phyloP scores from a whole-genome alignment of 2,888 invertebrate genomes.

The Iselma pallidipennis region DNA sequence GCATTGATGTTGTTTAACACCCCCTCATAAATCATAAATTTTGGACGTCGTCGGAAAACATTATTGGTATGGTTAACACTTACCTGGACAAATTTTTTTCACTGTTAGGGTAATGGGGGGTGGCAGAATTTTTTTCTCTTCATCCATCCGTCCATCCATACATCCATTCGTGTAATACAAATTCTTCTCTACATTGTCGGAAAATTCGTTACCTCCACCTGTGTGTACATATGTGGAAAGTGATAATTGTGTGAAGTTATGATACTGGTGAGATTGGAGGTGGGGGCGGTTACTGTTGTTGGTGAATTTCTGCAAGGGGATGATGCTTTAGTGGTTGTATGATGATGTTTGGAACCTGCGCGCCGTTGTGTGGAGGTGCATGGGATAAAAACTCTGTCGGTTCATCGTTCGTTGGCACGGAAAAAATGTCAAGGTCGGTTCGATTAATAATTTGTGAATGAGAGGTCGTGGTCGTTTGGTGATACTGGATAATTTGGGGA shows the following conservation, averaged over 20 bases:
- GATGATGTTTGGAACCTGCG: slow-evolving; percentile 22
- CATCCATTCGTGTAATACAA: too few species aligned
- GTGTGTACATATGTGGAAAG: not conserved
- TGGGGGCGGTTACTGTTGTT: slow-evolving; percentile 3
- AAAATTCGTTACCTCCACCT: not conserved
- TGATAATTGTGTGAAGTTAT: not conserved
- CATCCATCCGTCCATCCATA: too few species aligned
- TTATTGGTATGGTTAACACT: slow-evolving; percentile 51
- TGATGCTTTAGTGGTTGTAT: slow-evolving; percentile 12
- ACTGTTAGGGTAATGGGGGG: not conserved
- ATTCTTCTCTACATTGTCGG: too few species aligned
- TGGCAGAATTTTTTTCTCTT: too few species aligned
- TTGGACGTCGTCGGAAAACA: slow-evolving; percentile 48
- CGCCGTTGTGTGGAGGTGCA: slow-evolving; percentile 29
- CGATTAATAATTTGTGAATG: slow-evolving; percentile 56
- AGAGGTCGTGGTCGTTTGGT: slow-evolving; percentile 33
- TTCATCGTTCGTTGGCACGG: slow-evolving; percentile 28
- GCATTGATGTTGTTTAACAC: slow-evolving; percentile 16
- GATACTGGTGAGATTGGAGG: slow-evolving; percentile 23
- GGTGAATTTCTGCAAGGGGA: slow-evolving; percentile 2
- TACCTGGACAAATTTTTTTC: slow-evolving; percentile 40
- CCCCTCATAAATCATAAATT: slow-evolving; percentile 50
- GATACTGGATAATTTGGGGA: slow-evolving; percentile 1
- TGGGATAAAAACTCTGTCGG: slow-evolving; percentile 42
- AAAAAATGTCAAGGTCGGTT: slow-evolving; percentile 56